These are phyloP conservation scores for Volucella inanis DNA, from an alignment of 2,888 invertebrate species.

Conservation along the genomic window DNA sequence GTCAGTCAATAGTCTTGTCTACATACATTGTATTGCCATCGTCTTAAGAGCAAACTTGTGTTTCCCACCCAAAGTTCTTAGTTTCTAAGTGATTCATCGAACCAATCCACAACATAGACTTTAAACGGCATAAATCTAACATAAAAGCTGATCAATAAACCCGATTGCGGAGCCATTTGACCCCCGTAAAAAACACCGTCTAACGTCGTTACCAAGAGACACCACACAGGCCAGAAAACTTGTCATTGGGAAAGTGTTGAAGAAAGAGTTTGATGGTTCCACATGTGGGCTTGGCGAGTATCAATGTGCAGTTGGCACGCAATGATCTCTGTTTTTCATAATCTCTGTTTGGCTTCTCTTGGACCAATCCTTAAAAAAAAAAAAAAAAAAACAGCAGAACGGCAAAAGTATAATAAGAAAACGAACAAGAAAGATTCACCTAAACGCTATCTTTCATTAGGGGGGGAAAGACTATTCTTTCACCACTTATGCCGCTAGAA, in stretches of 20 bases:
- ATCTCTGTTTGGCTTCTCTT: slow-evolving; percentile 38
- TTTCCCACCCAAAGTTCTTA: slow-evolving; percentile 13
- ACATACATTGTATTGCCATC: slow-evolving; percentile 31
- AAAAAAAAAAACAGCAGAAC: not conserved
- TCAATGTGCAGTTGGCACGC: slow-evolving; percentile 70
- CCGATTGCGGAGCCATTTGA: slow-evolving; percentile 54
- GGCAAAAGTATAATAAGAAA: not conserved
- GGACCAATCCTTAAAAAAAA: slow-evolving; percentile 41
- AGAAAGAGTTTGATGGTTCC: slow-evolving; percentile 15
- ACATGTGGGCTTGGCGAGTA: slow-evolving; percentile 55
- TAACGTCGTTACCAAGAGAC: not conserved
- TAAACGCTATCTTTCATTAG: slow-evolving; percentile 67
- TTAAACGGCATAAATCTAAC: slow-evolving; percentile 45
- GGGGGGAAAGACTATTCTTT: slow-evolving; percentile 59
- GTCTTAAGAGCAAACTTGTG: slow-evolving; percentile 55
- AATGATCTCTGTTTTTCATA: slow-evolving; percentile 45
- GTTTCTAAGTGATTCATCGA: slow-evolving; percentile 46
- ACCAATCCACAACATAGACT: slow-evolving; percentile 16
- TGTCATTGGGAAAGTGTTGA: slow-evolving; percentile 42
- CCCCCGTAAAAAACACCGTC: slow-evolving; percentile 47
- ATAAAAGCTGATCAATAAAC: slow-evolving; percentile 67
- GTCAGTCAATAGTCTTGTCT: slow-evolving; percentile 47
- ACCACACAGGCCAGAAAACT: slow-evolving; percentile 4
- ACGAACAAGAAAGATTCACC: slow-evolving; percentile 33
- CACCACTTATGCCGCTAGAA: slow-evolving; percentile 67